Base-by-base conservation (phyloP, 1,140 invertebrate species). In the Argopecten irradians region DNA sequence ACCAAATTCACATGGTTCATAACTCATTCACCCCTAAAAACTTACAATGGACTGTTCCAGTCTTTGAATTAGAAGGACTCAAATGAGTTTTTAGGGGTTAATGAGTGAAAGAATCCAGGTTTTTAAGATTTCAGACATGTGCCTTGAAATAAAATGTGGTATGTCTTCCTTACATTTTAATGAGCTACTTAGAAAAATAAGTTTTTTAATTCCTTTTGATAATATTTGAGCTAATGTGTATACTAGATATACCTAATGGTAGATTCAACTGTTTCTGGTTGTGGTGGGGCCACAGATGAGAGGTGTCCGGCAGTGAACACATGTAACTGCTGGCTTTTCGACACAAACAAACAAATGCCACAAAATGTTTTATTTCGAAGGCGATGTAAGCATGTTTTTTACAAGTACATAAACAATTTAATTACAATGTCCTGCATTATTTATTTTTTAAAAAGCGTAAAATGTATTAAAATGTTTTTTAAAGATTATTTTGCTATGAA, bases 41-140 rank as follows among this genome's bases (percentile, higher is more conserved):
- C n/a, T n/a, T n/a, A n/a, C n/a, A n/a, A n/a, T n/a, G n/a, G n/a
- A n/a, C n/a, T n/a, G n/a, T n/a, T n/a, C n/a, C n/a, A n/a, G n/a
- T n/a, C n/a, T n/a, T n/a, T n/a, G n/a, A n/a, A n/a, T n/a, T n/a
- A n/a, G n/a, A n/a, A n/a, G n/a, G n/a, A n/a, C n/a, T n/a, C n/a
- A n/a, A n/a, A n/a, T n/a, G n/a, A n/a, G n/a, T n/a, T n/a, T n/a
- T n/a, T n/a, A n/a, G n/a, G n/a, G n/a, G n/a, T n/a, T n/a, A n/a
- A n/a, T n/a, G n/a, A n/a, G n/a, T n/a, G n/a, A n/a, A n/a, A 71
- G 55, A 71, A 71, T 71, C n/a, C 55, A 0, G n/a, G 55, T 28
- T n/a, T 71, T 71, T n/a, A 28, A 71, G 22, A 71, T 71, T 71
- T 71, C 55, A 71, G 55, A 71, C 55, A 71, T 71, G 55, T 71